Conservation (phyloP, 2,888 invertebrate species). For the Parasteatoda lunata region DNA sequence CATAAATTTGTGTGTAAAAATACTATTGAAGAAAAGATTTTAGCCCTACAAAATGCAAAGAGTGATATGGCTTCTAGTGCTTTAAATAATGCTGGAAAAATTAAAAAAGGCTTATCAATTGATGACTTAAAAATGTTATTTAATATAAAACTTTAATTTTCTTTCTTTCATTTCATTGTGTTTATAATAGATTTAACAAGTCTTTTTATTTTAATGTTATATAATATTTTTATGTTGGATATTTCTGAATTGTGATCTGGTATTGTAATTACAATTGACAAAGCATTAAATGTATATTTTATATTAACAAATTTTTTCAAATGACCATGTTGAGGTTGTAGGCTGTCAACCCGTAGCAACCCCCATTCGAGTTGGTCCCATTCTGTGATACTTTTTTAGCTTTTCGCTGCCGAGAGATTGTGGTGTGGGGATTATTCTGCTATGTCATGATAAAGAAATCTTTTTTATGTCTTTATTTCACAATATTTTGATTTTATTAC, state of each 20-base stretch:
- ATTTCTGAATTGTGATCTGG: not conserved
- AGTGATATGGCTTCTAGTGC: slow-evolving; percentile 84
- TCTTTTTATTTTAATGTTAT: too few relatives aligned
- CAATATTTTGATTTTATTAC: too few relatives aligned
- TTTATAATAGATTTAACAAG: too few relatives aligned
- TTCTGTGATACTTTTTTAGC: too few relatives aligned
- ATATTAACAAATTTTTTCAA: not conserved
- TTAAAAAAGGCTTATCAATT: slow-evolving; percentile 83
- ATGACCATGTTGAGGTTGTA: not conserved
- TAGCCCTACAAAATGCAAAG: slow-evolving; percentile 86
- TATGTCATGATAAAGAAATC: too few relatives aligned
- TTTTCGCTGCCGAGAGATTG: too few relatives aligned
- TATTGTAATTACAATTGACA: not conserved
- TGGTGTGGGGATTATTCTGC: too few relatives aligned
- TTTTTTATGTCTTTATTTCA: too few relatives aligned
- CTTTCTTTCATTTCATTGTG: not conserved
- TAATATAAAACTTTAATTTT: slow-evolving; percentile 70
- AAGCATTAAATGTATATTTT: not conserved
- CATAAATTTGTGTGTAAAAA: slow-evolving; percentile 85
- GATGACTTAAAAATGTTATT: slow-evolving; percentile 81
- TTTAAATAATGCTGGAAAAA: slow-evolving; percentile 82
- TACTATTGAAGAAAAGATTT: slow-evolving; percentile 91
- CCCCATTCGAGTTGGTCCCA: too few relatives aligned
- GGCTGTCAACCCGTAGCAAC: too few relatives aligned
- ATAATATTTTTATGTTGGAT: not conserved